Conservation (phyloP, 2,113 vertebrate species). For the Phoxinus phoxinus region DNA sequence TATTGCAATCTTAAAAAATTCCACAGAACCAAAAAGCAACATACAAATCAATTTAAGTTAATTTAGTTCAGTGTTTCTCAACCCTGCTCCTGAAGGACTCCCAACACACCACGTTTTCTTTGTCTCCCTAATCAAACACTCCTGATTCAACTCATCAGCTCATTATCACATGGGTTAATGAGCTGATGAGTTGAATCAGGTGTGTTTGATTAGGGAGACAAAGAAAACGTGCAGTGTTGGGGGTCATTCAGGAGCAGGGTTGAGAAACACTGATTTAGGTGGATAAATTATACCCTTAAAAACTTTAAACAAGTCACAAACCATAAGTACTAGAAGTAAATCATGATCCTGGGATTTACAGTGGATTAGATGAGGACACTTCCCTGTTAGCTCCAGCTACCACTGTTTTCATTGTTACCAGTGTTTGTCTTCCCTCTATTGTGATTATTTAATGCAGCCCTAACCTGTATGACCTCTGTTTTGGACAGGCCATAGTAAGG, state of each 20-base stretch:
- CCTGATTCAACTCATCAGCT: no score
- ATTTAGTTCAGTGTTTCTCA: no score
- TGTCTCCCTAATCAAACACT: no score
- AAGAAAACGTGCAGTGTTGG: no score
- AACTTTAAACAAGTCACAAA: neutral
- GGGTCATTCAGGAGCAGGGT: no score
- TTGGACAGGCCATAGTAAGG: slow-evolving; percentile 24
- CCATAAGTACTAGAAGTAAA: neutral
- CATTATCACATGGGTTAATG: no score
- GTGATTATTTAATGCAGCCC: neutral
- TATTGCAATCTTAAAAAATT: no score
- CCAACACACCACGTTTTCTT: no score
- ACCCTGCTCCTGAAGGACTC: no score
- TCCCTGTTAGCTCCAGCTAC: neutral
- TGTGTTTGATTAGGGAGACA: no score
- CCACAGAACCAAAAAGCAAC: neutral
- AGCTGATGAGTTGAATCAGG: no score
- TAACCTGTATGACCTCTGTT: slow-evolving; percentile 16
- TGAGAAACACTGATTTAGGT: no score
- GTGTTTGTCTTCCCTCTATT: neutral
- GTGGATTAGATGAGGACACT: neutral
- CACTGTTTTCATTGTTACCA: neutral
- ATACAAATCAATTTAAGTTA: slow-evolving; percentile 4
- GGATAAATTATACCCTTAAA: slow-evolving; percentile 34
- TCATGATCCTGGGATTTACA: neutral